Percentiles rank a stretch among this genome's conserved stretches.
These are phyloP conservation scores for Leptopilina clavipes DNA, from an alignment of 1,140 invertebrate genomes.

Conservation along the genomic window DNA sequence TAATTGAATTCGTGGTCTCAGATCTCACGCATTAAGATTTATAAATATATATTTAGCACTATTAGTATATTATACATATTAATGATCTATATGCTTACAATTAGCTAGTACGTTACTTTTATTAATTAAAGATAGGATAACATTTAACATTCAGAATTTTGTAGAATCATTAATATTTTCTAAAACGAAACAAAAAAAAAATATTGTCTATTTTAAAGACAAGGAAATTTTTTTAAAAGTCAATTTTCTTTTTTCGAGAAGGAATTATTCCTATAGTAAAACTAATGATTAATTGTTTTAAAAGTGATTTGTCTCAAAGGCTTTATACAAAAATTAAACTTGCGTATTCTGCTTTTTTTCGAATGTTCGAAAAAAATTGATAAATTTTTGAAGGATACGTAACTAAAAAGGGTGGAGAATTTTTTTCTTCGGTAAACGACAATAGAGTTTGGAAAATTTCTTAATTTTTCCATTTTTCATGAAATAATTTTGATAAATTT, in stretches of 20 bases:
- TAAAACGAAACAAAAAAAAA: neutral
- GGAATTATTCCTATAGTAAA: too few species aligned
- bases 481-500: neutral
- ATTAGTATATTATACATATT: constrained; percentile 18
- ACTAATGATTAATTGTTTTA: too few species aligned
- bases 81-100: constrained; percentile 28
- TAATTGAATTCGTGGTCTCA: constrained; percentile 70
- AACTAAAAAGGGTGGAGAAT: neutral
- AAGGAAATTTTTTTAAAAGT: too few species aligned
- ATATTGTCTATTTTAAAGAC: too few species aligned
- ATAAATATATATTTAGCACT: constrained; percentile 60
- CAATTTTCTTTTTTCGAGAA: neutral
- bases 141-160: neutral
- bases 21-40: constrained; percentile 71
- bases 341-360: neutral
- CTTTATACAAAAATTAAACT: too few species aligned
- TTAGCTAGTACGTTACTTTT: constrained; percentile 26
- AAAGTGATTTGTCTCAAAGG: too few species aligned
- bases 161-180: neutral
- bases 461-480: neutral
- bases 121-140: constrained; percentile 7
- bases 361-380: too few species aligned
- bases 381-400: constrained; percentile 32
- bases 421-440: neutral
- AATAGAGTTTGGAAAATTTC: constrained; percentile 8